These are phyloP conservation scores for Phyllopteryx taeniolatus DNA, from an alignment of 2,113 vertebrate genomes.

Conservation along the genomic window DNA sequence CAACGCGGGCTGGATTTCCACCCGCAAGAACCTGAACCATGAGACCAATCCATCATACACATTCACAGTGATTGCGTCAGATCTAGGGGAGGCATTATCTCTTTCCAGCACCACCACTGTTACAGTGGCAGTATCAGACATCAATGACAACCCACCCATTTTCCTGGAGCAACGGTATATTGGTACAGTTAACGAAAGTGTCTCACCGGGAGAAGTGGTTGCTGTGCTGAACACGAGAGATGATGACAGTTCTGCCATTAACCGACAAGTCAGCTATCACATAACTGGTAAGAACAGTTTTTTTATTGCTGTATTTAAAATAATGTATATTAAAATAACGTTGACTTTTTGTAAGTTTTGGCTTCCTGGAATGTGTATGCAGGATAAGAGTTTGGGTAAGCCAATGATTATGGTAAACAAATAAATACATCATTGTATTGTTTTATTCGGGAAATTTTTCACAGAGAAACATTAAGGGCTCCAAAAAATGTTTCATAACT, in stretches of 20 bases:
- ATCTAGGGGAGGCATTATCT: slow-evolving; percentile 86
- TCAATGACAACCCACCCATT: slow-evolving; percentile 88
- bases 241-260: slow-evolving; percentile 85
- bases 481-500: not conserved
- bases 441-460: not conserved
- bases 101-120: slow-evolving; percentile 84
- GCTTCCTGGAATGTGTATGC: not conserved
- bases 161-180: slow-evolving; percentile 86
- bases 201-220: slow-evolving; percentile 90
- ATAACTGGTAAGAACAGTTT: slow-evolving; percentile 85
- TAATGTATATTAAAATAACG: not conserved
- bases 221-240: slow-evolving; percentile 92
- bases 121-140: slow-evolving; percentile 85
- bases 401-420: not conserved
- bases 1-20: slow-evolving; percentile 94
- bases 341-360: no score
- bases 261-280: slow-evolving; percentile 94
- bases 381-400: not conserved
- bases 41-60: slow-evolving; percentile 83
- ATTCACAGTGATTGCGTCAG: slow-evolving; percentile 88
- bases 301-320: not conserved
- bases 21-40: slow-evolving; percentile 87
- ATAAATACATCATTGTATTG: not conserved
- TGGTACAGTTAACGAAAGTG: slow-evolving; percentile 87
- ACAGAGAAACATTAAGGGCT: not conserved